Percentiles rank a stretch among this genome's conserved stretches.
phyloP scores from a whole-genome alignment of 2,113 vertebrate species.

The Alligator mississippiensis region DNA sequence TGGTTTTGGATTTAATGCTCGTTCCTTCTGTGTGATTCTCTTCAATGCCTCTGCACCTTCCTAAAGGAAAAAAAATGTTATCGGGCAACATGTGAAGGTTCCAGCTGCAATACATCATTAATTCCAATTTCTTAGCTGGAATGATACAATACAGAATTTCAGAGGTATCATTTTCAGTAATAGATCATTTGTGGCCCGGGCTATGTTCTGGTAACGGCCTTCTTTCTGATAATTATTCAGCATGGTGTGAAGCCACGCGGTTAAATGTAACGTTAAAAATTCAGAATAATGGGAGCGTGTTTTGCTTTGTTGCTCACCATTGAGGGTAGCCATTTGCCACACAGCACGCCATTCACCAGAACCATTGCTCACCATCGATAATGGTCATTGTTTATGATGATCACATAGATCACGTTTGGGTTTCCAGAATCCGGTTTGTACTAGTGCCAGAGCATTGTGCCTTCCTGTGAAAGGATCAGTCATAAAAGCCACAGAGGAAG shows the following conservation, averaged over 20 bases:
- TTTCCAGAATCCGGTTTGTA: constrained; percentile 13
- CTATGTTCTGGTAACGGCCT: background rate
- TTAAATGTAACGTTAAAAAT: background rate
- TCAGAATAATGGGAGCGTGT: background rate
- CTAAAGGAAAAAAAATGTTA: background rate
- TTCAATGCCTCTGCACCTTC: background rate
- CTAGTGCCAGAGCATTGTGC: background rate
- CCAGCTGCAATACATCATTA: background rate
- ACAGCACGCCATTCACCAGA: too few relatives aligned
- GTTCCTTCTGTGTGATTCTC: background rate
- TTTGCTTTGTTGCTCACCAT: background rate
- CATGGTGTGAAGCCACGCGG: background rate
- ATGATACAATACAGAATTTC: background rate
- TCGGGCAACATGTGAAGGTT: background rate
- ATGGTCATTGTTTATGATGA: too few relatives aligned
- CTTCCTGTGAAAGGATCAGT: constrained; percentile 11
- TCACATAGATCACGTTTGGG: background rate
- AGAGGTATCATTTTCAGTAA: background rate
- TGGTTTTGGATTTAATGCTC: background rate
- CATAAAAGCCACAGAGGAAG: background rate
- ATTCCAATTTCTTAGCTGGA: constrained; percentile 16
- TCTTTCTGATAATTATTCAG: background rate
- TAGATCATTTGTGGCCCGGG: background rate
- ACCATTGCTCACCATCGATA: background rate
- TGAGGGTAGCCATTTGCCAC: background rate